Base-by-base conservation (phyloP, 2,888 invertebrate species). In the Agriopis marginaria region DNA sequence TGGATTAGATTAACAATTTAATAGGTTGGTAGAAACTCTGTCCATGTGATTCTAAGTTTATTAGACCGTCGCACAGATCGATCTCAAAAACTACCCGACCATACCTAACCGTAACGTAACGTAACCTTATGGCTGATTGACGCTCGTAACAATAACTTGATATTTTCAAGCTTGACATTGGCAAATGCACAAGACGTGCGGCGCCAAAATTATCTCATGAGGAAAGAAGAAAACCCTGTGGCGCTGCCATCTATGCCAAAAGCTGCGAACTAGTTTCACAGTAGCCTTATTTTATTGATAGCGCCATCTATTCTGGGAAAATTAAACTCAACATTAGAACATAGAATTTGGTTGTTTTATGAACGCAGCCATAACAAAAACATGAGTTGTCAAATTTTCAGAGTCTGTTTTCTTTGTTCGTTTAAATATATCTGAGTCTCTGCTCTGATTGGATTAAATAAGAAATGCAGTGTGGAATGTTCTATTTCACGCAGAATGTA, bases 311-410 rank as follows among this genome's bases (percentile, higher is more conserved):
- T 51, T 10, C 17, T 10, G 10, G 0, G 14, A 47, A 6, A 14
- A 50, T 7, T 3, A 14, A 23, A 17, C 7, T 3, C 23, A 9
- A 8, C 17, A 10, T 8, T 4, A 23, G 0, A 8, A 23, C 17
- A 9, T 53, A 39, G 53, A 53, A 32, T 12, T 53, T 39, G 1
- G 12, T 32, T 32, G 11, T 40, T 40, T 39, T 54, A 17, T 14
- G 44, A 51, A 59, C 50, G 44, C 50, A 56, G 17, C 58, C 9
- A 44, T 23, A 58, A 60, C 32, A 10, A 54, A 49, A 60, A 17
- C 66, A 60, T 66, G 66, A 66, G 17, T 67, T 56, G 50, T 62
- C 55, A 67, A 62, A 50, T 50, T 62, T 51, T n/a, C 3, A 7
- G 0, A 63, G 55, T 32, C 3, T 32, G 67, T 67, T 67, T 42